Conservation (phyloP, 2,888 invertebrate species). For the Podabrus alpinus region DNA sequence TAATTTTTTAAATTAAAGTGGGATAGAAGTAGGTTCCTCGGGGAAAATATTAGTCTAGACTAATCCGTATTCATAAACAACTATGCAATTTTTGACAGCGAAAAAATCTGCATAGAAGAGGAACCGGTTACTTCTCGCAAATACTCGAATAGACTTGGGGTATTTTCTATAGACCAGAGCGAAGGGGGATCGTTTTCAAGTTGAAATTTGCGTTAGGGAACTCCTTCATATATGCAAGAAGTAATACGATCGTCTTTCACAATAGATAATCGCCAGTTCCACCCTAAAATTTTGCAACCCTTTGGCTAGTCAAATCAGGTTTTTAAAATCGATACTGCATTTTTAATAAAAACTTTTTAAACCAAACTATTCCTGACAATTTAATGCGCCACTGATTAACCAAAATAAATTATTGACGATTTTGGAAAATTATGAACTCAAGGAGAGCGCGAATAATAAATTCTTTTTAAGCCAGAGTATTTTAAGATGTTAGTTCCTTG, state of each 20-base stretch:
- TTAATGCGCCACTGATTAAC: background rate
- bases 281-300: background rate
- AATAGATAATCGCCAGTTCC: slow-evolving; percentile 1
- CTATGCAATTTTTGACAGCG: slow-evolving; percentile 27
- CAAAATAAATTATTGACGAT: background rate
- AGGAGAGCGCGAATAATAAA: slow-evolving; percentile 39
- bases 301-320: background rate
- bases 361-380: background rate
- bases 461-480: slow-evolving; percentile 45
- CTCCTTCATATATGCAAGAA: slow-evolving; percentile 13
- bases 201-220: slow-evolving; percentile 30
- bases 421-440: background rate
- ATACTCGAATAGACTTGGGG: slow-evolving; percentile 30
- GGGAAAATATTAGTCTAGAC: slow-evolving; percentile 25
- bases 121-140: slow-evolving; percentile 40
- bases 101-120: slow-evolving; percentile 37
- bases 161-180: slow-evolving; percentile 23
- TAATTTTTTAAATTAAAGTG: background rate
- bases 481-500: slow-evolving; percentile 54
- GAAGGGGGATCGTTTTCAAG: slow-evolving; percentile 21
- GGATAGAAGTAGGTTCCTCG: slow-evolving; percentile 8
- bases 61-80: slow-evolving; percentile 19
- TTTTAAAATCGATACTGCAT: background rate
- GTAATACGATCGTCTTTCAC: slow-evolving; percentile 15
- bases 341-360: background rate